Evolutionary conservation across 2,797 vertebrate species (phyloP), one percentile per base, ranked within the genome.

Genomic region (Platyrinchus mystaceus): DNA sequence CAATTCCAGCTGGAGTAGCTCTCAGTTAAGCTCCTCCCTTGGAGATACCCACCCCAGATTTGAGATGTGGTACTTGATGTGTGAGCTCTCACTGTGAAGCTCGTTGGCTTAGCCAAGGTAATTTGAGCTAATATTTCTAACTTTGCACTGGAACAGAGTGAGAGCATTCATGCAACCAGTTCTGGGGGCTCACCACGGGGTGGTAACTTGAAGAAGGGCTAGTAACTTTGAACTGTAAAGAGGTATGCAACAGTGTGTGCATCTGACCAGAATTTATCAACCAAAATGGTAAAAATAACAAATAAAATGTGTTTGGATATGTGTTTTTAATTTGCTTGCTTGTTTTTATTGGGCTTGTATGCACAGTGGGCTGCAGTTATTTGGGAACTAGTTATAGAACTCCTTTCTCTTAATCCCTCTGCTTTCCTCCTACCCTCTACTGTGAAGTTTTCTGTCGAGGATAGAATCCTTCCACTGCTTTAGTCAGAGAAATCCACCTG

Each of bases 61-160:
- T 47, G 69, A 37, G 82, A 71, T 74, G 58, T 50, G 1, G 2
- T 77, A 30, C 44, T 74, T 92, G 59, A 67, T 67, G 68, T 64
- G 53, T 71, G 62, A 86, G 53, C 46, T 89, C 79, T 71, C 53
- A 32, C 79, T 89, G 52, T 87, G 76, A 67, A 89, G 74, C 73
- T 56, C 0, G 1, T 82, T 88, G 58, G 77, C 55, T 92, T 90
- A 84, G 71, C 67, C 68, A 68, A 89, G 58, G 93, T 94, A 94
- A 93, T 91, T 92, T 91, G 91, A 93, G 82, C 69, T 91, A 89
- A 85, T 92, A 82, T 80, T 89, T 82, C 87, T 64, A 85, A 94
- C 46, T 94, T 94, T 91, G 79, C 82, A 30, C 59, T 90, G 67
- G 67, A 82, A 82, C 82, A 84, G 75, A 36, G 32, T 49, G 79